Evolutionary conservation across 2,113 vertebrate species (phyloP).

Genomic region (Sinocyclocheilus anophthalmus): DNA sequence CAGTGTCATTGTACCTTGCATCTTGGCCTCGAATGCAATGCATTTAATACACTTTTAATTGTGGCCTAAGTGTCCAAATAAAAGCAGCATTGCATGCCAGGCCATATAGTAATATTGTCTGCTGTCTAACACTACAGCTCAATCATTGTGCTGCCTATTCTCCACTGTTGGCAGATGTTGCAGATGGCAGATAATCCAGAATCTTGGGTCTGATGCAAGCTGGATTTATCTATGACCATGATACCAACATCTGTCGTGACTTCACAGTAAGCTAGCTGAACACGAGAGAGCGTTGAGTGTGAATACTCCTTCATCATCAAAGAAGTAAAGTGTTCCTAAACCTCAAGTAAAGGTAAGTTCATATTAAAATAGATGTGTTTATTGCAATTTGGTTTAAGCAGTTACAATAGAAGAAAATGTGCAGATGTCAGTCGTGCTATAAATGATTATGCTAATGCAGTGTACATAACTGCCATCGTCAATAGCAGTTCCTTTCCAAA

Average conservation of each 20-base stretch:
- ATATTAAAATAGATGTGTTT: not conserved
- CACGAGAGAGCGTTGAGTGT: slow-evolving; percentile 47
- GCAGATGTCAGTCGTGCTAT: not conserved
- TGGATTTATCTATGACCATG: slow-evolving; percentile 74
- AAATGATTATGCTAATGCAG: not conserved
- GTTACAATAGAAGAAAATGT: not conserved
- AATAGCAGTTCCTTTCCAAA: not conserved
- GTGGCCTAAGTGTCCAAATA: not conserved
- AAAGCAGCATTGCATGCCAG: not conserved
- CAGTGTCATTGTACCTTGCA: not conserved
- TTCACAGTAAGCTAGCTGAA: slow-evolving; percentile 55
- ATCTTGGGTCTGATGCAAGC: slow-evolving; percentile 68
- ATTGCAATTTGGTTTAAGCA: not conserved
- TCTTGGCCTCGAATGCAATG: not conserved
- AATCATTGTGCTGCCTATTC: slow-evolving; percentile 60
- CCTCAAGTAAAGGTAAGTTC: slow-evolving; percentile 38
- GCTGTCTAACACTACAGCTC: slow-evolving; percentile 3
- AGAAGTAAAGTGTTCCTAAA: slow-evolving; percentile 20
- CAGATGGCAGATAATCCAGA: slow-evolving; percentile 77
- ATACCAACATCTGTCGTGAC: slow-evolving; percentile 74
- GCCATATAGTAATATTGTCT: not conserved
- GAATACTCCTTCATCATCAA: not conserved
- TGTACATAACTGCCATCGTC: not conserved
- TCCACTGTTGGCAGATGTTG: slow-evolving; percentile 71
- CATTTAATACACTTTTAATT: not conserved